Base-by-base conservation (phyloP, 2,888 invertebrate genomes). In the Cheilosia vernalis region DNA sequence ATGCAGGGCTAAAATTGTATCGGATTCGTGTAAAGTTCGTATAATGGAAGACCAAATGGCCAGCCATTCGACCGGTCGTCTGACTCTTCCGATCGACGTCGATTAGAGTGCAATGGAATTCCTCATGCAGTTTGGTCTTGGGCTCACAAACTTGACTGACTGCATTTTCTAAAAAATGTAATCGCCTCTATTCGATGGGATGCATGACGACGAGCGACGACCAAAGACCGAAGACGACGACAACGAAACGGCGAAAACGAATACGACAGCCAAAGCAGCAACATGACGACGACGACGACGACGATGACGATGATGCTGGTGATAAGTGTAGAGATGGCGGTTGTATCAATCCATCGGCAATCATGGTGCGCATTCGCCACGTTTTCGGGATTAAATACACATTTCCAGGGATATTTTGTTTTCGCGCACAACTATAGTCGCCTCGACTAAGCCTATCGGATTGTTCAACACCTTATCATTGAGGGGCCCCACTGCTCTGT, bases 91-190 rank as follows among this genome's bases (percentile, higher is more conserved):
- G 84, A 84, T 80, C 84, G 80, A 80, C 84, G 80, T 84, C 80
- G 80, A 84, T 84, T 84, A 84, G 84, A 80, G 80, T 84, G 84
- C 80, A 84, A 74, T 84, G 80, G 80, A 79, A 80, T 84, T 84
- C 64, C 84, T 74, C 63, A 44, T 74, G 83, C 30, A 74, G 83
- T 64, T 79, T 42, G 67, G 77, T 72, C 72, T 81, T 63, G 67
- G 73, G 80, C 55, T 76, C 82, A 70, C 60, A 80, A 84, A 84
- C 84, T 84, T 80, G 84, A 84, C 74, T 84, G 84, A 84, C 84
- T 80, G 84, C 84, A 84, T 84, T 84, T 84, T 84, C 74, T 84
- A 84, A 79, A 84, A 84, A 79, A 84, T 84, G 79, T 61, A 84
- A 74, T 79, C 84, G 79, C 74, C 69, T 49, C 21, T 79, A 84